Base-by-base conservation (phyloP, 1,140 invertebrate genomes). In the Lepidotrigona ventralis region DNA sequence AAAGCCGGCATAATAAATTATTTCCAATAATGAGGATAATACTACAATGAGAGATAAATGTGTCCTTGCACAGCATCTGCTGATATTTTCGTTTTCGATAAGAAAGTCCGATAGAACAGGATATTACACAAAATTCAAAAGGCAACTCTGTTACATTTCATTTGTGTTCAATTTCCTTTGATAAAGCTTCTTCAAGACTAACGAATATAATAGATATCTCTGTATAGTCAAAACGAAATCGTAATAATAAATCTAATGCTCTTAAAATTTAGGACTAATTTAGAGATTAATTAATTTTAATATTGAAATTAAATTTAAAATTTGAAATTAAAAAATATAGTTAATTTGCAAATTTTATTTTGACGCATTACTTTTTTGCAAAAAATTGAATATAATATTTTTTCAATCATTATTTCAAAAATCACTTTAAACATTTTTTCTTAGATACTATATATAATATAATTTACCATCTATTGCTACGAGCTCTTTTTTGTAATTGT, bases 11-110 rank as follows among this genome's bases (percentile, higher is more conserved):
- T 21, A 63, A 19, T 71, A 54, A 74, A 86, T 60, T 60, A 56
- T 75, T 66, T 68, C 19, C 76, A 54, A 56, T 80, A 64, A 66
- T 80, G 58, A 46, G 56, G 29, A 78, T n/a, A 79, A 33, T 17
- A 63, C 8, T 39, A 69, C 39, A n/a, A 64, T 46, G 58, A 26
- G 12, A 53, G 66, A 56, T 26, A 69, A 58, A 33, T n/a, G 19
- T 4, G n/a, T 56, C 26, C 12, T 19, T 51, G 12, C 17, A 29
- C 17, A 29, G 29, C 14, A 33, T 66, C 19, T 21, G 53, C 5
- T 54, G 51, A 58, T 64, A 4, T 19, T 29, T 58, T 15, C 33
- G 11, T 21, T n/a, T n/a, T n/a, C n/a, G 17, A 21, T 17, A 26
- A 1, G 17, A 46, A 9, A 71, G 14, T 53, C 15, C 9, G 14